Base-by-base conservation (phyloP, 1,140 invertebrate genomes). In the Penaeus vannamei region DNA sequence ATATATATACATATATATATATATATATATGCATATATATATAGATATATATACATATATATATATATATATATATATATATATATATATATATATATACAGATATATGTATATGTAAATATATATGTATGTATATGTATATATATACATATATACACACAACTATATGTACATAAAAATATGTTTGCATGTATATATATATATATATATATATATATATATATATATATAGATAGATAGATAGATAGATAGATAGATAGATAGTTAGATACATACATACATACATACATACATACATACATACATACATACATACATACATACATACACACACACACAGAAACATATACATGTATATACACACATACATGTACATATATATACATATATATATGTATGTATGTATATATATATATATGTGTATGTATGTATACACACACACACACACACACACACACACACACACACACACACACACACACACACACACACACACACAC, bases 361-460 rank as follows among this genome's bases (percentile, higher is more conserved):
- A 69, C 29, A 69, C 29, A 69, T 69, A 69, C 29, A 69, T 69
- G 29, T 69, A 69, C 29, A 69, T 69, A 69, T 69, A 69, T n/a
- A 66, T 17, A 66, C 19, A 66, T 17, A 66, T 66, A 66, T 66
- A 66, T 66, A 66, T 66, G 19, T 7, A 66, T 17, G 29, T 4
- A 66, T 66, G 29, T 66, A 66, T 69, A 69, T 69, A 69, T 69
- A 69, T 69, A 69, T 69, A 69, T 69, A 69, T 69, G 29, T 69
- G 8, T 69, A 8, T 0, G 66, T 69, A 22, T 1, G 0, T 69
- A 8, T 0, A 14, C 5, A 2, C 20, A 8, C 10, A 26, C 29
- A 23, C 29, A 17, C 29, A 1, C 12, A 69, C 29, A 29, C 23
- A 14, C 8, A 29, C n/a, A 10, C 66, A 23, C 66, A 26, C 66